phyloP scores from a whole-genome alignment of 1,140 invertebrate genomes.

The Listronotus oregonensis region DNA sequence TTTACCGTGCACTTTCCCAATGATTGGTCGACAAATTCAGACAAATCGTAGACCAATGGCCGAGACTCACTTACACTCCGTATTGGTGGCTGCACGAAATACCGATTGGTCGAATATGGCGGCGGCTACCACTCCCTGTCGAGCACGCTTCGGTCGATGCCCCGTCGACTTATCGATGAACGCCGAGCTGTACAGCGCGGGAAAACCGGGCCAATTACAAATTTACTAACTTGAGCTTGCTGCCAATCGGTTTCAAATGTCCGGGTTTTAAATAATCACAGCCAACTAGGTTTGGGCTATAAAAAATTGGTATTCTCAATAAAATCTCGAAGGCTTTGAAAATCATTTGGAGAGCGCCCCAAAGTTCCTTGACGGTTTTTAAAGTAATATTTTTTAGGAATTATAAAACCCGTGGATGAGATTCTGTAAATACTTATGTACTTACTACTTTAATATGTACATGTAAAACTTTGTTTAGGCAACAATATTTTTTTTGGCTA shows the following conservation, averaged over 20 bases:
- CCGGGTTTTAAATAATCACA: not conserved
- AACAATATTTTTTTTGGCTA: too few species aligned
- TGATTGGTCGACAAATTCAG: constrained; percentile 72
- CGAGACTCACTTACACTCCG: constrained; percentile 63
- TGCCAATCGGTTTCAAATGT: constrained; percentile 33
- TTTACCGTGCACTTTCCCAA: constrained; percentile 69
- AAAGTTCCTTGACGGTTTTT: too few species aligned
- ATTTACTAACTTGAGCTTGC: constrained; percentile 41
- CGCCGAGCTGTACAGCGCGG: constrained; percentile 48
- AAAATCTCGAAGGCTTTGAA: too few species aligned
- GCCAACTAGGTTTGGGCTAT: not conserved
- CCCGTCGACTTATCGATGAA: constrained; percentile 50
- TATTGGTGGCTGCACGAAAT: constrained; percentile 60
- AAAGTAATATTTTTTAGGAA: too few species aligned
- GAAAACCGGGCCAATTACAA: constrained; percentile 56
- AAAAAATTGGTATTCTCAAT: too few species aligned
- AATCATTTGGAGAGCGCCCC: too few species aligned
- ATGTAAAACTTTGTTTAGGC: too few species aligned
- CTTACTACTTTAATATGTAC: too few species aligned
- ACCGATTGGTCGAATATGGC: constrained; percentile 40
- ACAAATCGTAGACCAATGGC: constrained; percentile 70
- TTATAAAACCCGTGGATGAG: too few species aligned
- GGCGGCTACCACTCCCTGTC: constrained; percentile 62
- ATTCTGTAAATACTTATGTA: too few species aligned
- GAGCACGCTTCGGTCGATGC: constrained; percentile 54